Evolutionary conservation across 1,140 invertebrate genomes (phyloP).

Genomic region (Nephotettix cincticeps): DNA sequence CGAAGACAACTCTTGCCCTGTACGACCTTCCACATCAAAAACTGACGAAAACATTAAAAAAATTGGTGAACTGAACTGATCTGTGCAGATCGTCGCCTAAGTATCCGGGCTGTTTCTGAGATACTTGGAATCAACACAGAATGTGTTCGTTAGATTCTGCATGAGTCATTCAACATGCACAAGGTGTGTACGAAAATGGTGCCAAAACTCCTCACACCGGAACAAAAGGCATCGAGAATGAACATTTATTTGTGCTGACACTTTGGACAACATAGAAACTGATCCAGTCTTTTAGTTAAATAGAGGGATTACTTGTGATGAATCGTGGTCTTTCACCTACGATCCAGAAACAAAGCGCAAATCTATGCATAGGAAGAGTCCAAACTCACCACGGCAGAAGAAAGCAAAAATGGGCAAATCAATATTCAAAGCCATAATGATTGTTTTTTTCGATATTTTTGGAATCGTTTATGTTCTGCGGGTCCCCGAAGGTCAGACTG

Average conservation of each 20-base stretch:
- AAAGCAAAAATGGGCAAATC: conserved; percentile 34
- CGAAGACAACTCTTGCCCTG: conserved; percentile 33
- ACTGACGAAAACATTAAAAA: conserved; percentile 42
- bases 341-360: conserved; percentile 29
- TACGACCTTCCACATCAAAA: conserved; percentile 37
- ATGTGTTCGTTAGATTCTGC: conserved; percentile 26
- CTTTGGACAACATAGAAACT: too few species aligned
- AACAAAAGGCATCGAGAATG: conserved; percentile 27
- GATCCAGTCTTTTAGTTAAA: conserved; percentile 17
- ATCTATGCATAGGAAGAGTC: conserved; percentile 26
- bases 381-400: conserved; percentile 34
- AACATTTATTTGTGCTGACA: conserved; percentile 23
- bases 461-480: conserved; percentile 42
- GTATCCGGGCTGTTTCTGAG: conserved; percentile 29
- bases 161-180: conserved; percentile 31
- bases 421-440: conserved; percentile 40
- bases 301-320: conserved; percentile 30
- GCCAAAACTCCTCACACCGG: conserved; percentile 27
- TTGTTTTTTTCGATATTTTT: conserved; percentile 40
- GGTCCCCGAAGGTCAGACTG: conserved; percentile 41
- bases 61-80: conserved; percentile 41
- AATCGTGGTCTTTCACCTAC: conserved; percentile 30
- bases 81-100: conserved; percentile 36
- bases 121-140: conserved; percentile 22
- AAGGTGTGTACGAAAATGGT: conserved; percentile 34